Conservation (phyloP, 2,797 vertebrate genomes). For the Gadopsis bispinosus region DNA sequence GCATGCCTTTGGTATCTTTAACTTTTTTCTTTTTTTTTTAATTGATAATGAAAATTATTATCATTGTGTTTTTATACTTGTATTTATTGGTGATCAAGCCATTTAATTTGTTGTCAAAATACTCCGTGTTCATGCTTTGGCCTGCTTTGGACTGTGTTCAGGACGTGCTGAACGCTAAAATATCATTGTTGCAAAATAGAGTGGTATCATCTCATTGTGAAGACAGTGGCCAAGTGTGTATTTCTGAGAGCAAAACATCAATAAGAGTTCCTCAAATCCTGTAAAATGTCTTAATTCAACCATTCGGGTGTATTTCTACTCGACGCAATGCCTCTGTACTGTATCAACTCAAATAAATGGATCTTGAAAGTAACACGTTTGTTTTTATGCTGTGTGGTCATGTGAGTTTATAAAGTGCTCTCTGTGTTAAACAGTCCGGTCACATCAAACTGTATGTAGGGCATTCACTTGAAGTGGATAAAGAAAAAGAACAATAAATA, state of each 20-base stretch:
- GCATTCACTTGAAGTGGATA: not conserved
- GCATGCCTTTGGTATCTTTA: conserved; percentile 89
- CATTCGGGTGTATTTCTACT: conserved; percentile 70
- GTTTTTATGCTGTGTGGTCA: conserved; percentile 40
- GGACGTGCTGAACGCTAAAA: conserved; percentile 49
- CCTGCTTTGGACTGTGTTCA: conserved; percentile 64
- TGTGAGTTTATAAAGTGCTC: conserved; percentile 3
- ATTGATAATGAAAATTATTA: conserved; percentile 81
- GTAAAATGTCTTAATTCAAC: conserved; percentile 77
- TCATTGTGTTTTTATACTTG: conserved; percentile 86
- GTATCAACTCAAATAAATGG: conserved; percentile 85
- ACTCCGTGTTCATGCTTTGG: conserved; percentile 67
- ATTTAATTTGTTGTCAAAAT: conserved; percentile 91
- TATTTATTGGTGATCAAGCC: conserved; percentile 99
- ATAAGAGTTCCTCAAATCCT: conserved; percentile 65
- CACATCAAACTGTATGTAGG: not conserved
- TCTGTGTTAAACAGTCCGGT: not conserved
- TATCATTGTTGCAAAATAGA: conserved; percentile 42
- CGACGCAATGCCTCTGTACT: conserved; percentile 81
- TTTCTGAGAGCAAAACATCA: conserved; percentile 47
- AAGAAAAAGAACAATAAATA: not conserved
- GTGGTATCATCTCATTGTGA: conserved; percentile 73
- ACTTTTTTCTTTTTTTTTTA: conserved; percentile 64
- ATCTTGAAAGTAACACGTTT: conserved; percentile 74
- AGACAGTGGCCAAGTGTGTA: conserved; percentile 45